A percentile compares a stretch with the other conserved stretches of the same genome.
These are phyloP conservation scores for Centroberyx gerrardi DNA, from an alignment of 2,797 vertebrate species.

Conservation along the genomic window DNA sequence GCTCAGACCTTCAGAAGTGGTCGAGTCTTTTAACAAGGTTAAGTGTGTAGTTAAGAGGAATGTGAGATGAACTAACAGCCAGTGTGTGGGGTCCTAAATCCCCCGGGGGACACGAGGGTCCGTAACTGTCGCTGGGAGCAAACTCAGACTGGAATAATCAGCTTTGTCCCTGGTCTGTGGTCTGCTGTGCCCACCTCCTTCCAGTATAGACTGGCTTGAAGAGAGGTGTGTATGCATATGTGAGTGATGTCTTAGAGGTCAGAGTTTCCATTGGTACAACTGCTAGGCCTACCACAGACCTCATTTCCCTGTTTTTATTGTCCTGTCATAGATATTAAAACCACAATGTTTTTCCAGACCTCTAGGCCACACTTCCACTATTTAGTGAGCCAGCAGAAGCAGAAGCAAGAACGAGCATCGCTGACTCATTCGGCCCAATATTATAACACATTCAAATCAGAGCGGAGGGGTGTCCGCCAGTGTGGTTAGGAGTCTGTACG, in stretches of 20 bases:
- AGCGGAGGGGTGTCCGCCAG: background rate
- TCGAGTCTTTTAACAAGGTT: conserved; percentile 3
- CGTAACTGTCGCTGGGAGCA: conserved; percentile 5
- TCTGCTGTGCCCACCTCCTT: conserved; percentile 5
- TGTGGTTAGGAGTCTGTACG: background rate
- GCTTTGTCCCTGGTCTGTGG: conserved; percentile 39
- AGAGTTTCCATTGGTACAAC: too few relatives aligned
- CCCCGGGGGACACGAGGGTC: background rate
- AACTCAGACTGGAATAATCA: conserved; percentile 39
- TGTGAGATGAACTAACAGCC: conserved; percentile 33
- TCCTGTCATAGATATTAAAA: too few relatives aligned
- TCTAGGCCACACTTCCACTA: background rate
- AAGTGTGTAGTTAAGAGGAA: conserved; percentile 31
- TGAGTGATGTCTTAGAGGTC: background rate
- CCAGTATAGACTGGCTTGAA: background rate
- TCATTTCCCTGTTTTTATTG: too few relatives aligned
- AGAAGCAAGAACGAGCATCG: background rate
- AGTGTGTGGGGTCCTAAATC: conserved; percentile 57
- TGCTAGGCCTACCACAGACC: too few relatives aligned
- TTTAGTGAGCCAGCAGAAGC: background rate
- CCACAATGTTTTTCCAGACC: background rate
- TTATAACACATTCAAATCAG: background rate
- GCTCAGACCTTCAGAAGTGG: background rate
- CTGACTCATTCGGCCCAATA: conserved; percentile 15
- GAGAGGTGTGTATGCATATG: conserved; percentile 6